Conservation (phyloP, 2,888 invertebrate genomes). For the Melinaea menophilus region DNA sequence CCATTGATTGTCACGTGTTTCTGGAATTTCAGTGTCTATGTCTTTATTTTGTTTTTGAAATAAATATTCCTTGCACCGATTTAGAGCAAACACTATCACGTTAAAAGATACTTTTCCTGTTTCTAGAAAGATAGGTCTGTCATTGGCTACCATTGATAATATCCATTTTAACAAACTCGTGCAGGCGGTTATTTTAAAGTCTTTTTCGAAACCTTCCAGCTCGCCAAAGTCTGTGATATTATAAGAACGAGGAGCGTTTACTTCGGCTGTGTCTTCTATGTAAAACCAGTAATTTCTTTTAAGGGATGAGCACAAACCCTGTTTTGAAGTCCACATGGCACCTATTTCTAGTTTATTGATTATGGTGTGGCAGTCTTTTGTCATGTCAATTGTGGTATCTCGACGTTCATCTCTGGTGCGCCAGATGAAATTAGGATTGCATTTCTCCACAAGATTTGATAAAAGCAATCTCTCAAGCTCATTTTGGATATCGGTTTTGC, state of each 20-base stretch:
- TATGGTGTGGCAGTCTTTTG: slow-evolving; percentile 45
- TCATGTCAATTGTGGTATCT: slow-evolving; percentile 46
- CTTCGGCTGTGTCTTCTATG: slow-evolving; percentile 78
- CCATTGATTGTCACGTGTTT: slow-evolving; percentile 79
- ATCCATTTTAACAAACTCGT: slow-evolving; percentile 83
- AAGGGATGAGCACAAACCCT: slow-evolving; percentile 74
- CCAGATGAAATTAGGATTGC: slow-evolving; percentile 63
- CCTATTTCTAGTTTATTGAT: slow-evolving; percentile 61
- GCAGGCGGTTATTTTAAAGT: slow-evolving; percentile 88
- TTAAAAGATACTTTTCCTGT: slow-evolving; percentile 75
- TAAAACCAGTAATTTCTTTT: slow-evolving; percentile 81
- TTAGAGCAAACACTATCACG: slow-evolving; percentile 83
- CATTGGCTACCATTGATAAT: slow-evolving; percentile 58
- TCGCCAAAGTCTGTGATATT: slow-evolving; percentile 78
- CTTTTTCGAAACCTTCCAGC: slow-evolving; percentile 79
- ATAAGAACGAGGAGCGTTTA: slow-evolving; percentile 85
- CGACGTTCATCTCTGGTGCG: slow-evolving; percentile 44
- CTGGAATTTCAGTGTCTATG: slow-evolving; percentile 71
- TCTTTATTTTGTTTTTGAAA: slow-evolving; percentile 80
- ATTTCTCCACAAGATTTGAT: slow-evolving; percentile 62
- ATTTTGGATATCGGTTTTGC: slow-evolving; percentile 44
- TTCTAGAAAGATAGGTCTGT: slow-evolving; percentile 65
- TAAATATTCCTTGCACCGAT: slow-evolving; percentile 82
- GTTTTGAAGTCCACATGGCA: slow-evolving; percentile 65
- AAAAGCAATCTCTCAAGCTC: slow-evolving; percentile 63